phyloP scores from a whole-genome alignment of 2,113 vertebrate species.

The Cacatua alba region DNA sequence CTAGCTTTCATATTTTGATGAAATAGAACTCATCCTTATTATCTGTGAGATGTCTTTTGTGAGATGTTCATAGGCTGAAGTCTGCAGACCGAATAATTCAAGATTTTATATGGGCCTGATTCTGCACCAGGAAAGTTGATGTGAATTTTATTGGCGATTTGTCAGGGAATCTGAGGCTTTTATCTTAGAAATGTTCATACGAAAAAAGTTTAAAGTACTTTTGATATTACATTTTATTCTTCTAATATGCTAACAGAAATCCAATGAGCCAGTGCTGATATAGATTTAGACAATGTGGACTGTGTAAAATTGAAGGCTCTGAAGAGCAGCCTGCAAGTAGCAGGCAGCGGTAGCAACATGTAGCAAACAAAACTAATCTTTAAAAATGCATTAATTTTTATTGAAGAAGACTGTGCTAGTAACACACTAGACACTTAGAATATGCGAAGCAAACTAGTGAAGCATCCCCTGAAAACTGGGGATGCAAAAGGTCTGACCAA shows the following conservation, averaged over 20 bases:
- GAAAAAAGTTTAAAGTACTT: conserved; percentile 4
- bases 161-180: neutral
- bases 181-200: neutral
- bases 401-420: neutral
- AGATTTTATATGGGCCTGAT: neutral
- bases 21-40: neutral
- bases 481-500: neutral
- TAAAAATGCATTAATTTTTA: neutral
- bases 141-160: conserved; percentile 10
- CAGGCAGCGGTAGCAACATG: neutral
- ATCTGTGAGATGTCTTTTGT: neutral
- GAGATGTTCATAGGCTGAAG: neutral
- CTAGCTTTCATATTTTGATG: neutral
- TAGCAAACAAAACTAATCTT: neutral
- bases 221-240: neutral
- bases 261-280: neutral
- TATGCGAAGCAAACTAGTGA: neutral
- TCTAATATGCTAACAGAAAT: neutral
- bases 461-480: neutral
- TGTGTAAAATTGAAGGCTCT: neutral
- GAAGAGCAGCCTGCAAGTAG: neutral
- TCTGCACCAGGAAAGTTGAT: neutral
- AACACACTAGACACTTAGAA: neutral
- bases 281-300: neutral
- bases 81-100: neutral